A percentile compares a stretch with the other conserved stretches of the same genome.
These are phyloP conservation scores for Digitonthophagus gazella DNA, from an alignment of 2,888 invertebrate genomes.

Conservation along the genomic window DNA sequence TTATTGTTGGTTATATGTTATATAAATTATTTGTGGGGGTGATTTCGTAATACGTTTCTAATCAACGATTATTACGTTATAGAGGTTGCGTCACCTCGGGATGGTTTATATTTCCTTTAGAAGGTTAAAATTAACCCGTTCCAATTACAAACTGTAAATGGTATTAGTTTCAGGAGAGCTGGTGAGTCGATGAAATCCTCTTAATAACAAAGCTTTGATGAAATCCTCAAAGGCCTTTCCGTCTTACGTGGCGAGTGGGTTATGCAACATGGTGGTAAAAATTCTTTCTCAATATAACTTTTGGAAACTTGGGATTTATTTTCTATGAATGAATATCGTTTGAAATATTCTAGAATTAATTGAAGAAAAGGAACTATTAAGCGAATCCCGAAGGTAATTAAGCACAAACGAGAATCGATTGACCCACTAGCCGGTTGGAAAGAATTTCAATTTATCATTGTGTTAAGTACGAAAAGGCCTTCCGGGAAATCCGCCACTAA, in stretches of 20 bases:
- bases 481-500: background rate
- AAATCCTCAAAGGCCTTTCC: background rate
- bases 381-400: background rate
- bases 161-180: constrained; percentile 7
- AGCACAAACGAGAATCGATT: background rate
- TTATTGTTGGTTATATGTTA: background rate
- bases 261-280: background rate
- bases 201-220: background rate
- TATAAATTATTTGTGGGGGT: background rate
- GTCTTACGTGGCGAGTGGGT: background rate
- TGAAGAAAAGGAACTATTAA: background rate
- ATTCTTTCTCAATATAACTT: background rate
- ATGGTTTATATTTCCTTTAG: background rate
- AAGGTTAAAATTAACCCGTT: constrained; percentile 5
- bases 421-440: background rate
- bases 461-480: background rate
- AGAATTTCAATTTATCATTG: background rate
- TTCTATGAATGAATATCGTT: no score
- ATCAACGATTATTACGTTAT: background rate
- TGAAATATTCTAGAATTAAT: background rate
- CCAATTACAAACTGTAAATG: constrained; percentile 15
- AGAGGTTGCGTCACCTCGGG: background rate
- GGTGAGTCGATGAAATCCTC: background rate
- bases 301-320: background rate
- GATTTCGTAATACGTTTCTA: background rate